Evolutionary conservation across 2,113 vertebrate species (phyloP).

Genomic region (Tichodroma muraria): DNA sequence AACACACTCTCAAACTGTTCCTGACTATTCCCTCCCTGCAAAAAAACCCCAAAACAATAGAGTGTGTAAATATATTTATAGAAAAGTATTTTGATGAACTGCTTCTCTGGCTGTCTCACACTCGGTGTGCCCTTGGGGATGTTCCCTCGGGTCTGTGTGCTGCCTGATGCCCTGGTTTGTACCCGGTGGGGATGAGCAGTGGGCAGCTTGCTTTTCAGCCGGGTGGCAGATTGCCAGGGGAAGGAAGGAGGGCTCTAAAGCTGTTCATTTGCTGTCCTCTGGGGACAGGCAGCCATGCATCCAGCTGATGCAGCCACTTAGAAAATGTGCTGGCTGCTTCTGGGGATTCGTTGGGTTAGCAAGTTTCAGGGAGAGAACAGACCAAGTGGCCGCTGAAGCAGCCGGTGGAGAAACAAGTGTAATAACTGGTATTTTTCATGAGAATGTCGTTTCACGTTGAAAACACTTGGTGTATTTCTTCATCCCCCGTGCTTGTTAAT

Average conservation of each 20-base stretch:
- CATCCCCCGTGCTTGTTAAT: background rate
- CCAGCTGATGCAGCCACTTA: constrained; percentile 16
- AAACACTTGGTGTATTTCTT: background rate
- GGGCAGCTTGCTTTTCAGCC: background rate
- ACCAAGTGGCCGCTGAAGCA: background rate
- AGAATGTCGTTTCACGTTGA: background rate
- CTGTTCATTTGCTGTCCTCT: background rate
- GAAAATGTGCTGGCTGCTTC: constrained; percentile 14
- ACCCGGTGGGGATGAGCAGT: background rate
- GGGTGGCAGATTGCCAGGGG: background rate
- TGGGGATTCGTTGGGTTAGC: background rate
- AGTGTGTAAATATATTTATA: background rate
- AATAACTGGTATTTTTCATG: background rate
- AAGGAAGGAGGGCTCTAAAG: background rate
- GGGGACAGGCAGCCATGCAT: background rate
- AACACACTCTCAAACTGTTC: background rate
- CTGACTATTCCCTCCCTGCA: background rate
- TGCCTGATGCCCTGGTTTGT: background rate
- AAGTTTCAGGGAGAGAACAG: background rate
- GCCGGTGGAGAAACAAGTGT: background rate
- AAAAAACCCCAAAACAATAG: background rate
- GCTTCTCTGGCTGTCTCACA: background rate
- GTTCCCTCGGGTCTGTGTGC: background rate
- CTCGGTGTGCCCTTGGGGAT: background rate
- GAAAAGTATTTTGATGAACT: background rate